Percentiles rank a stretch among this genome's conserved stretches.
phyloP scores from a whole-genome alignment of 2,113 vertebrate genomes.

The Proterorhinus semilunaris region DNA sequence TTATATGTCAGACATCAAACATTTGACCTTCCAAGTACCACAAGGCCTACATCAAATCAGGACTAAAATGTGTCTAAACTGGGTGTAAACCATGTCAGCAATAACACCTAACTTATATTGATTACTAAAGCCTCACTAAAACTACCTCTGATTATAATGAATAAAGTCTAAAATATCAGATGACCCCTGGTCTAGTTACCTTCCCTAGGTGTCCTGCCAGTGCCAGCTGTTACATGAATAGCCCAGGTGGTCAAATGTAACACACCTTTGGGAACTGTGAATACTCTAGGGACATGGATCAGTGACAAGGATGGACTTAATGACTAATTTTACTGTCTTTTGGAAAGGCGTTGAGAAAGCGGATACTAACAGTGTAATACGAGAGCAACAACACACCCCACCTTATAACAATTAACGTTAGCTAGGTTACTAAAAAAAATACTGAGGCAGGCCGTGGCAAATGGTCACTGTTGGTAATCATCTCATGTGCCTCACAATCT shows the following conservation, averaged over 20 bases:
- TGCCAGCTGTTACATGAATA: constrained; percentile 24
- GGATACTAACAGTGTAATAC: constrained; percentile 50
- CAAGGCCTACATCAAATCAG: too few species aligned
- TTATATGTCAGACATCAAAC: too few species aligned
- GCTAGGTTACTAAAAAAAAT: constrained; percentile 14
- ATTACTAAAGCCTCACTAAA: too few species aligned
- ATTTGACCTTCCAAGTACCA: too few species aligned
- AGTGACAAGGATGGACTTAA: not conserved
- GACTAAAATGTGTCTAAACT: too few species aligned
- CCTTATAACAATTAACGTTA: constrained; percentile 27
- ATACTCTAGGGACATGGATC: constrained; percentile 11
- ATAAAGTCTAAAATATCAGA: too few species aligned
- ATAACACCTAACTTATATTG: too few species aligned
- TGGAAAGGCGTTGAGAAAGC: constrained; percentile 38
- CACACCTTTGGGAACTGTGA: constrained; percentile 21
- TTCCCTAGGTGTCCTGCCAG: not conserved
- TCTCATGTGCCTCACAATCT: constrained; percentile 54
- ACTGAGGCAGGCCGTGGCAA: constrained; percentile 11
- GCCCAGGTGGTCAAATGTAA: constrained; percentile 31
- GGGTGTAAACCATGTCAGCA: too few species aligned
- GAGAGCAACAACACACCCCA: constrained; percentile 64
- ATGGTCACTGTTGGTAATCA: constrained; percentile 55
- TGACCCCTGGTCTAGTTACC: not conserved
- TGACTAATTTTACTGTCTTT: constrained; percentile 6
- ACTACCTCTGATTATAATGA: too few species aligned